phyloP scores from a whole-genome alignment of 1,140 invertebrate species.

The Drosophila kanapiae region DNA sequence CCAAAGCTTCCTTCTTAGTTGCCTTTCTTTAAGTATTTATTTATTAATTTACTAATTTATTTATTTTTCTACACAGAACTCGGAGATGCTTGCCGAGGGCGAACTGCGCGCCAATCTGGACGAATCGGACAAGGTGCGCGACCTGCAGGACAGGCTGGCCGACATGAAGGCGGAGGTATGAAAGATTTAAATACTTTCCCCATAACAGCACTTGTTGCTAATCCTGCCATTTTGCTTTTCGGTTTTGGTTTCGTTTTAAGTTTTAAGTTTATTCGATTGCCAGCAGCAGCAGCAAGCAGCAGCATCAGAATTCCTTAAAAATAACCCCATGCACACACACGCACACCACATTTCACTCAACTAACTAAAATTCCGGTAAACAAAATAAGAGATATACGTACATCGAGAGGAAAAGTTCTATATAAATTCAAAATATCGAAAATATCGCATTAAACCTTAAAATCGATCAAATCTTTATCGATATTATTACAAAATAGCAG shows the following conservation, averaged over 20 bases:
- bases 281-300: constrained; percentile 13
- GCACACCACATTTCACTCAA: constrained; percentile 4
- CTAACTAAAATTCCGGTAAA: background rate
- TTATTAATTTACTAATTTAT: background rate
- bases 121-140: constrained; percentile 93
- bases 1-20: no score
- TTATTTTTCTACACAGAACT: constrained; percentile 88
- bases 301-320: constrained; percentile 6
- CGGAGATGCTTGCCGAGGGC: constrained; percentile 95
- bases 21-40: background rate
- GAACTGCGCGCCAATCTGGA: constrained; percentile 93
- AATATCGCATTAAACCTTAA: no score
- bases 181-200: constrained; percentile 67
- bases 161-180: constrained; percentile 96
- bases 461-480: no score
- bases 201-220: background rate
- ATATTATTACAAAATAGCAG: no score
- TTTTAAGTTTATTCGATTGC: constrained; percentile 18
- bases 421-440: no score
- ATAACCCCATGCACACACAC: background rate
- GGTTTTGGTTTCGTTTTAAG: constrained; percentile 52
- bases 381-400: no score
- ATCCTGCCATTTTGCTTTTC: constrained; percentile 33
- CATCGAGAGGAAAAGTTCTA: no score
- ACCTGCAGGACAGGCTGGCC: constrained; percentile 95